phyloP scores from a whole-genome alignment of 2,888 invertebrate genomes.

The Cheilosia urbana region DNA sequence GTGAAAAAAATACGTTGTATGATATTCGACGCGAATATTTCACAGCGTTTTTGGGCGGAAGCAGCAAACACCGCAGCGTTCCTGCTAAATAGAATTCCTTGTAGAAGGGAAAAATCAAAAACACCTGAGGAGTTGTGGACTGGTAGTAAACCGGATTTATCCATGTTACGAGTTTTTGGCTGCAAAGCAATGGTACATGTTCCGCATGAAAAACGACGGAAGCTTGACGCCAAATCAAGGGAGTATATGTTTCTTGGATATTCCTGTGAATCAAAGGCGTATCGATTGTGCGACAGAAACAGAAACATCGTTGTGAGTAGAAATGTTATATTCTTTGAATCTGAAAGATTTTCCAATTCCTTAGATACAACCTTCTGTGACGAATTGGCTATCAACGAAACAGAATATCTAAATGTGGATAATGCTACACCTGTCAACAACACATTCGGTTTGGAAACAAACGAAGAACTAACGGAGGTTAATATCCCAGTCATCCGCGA shows the following conservation, averaged over 20 bases:
- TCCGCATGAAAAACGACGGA: slow-evolving; percentile 38
- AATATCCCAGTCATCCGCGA: slow-evolving; percentile 19
- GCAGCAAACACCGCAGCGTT: slow-evolving; percentile 65
- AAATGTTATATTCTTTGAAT: slow-evolving; percentile 68
- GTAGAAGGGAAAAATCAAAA: slow-evolving; percentile 43
- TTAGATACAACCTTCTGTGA: no score
- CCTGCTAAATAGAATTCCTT: slow-evolving; percentile 69
- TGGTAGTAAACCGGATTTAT: slow-evolving; percentile 60
- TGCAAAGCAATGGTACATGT: slow-evolving; percentile 72
- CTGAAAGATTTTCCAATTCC: slow-evolving; percentile 1
- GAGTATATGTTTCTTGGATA: slow-evolving; percentile 73
- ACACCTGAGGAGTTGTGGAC: slow-evolving; percentile 71
- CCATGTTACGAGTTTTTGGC: slow-evolving; percentile 68
- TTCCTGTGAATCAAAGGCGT: slow-evolving; percentile 53
- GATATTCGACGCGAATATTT: no score
- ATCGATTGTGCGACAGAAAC: slow-evolving; percentile 45
- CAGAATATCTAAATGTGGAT: no score
- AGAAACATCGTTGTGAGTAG: slow-evolving; percentile 64
- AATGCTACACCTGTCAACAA: no score
- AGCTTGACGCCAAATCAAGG: slow-evolving; percentile 65
- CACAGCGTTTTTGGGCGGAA: slow-evolving; percentile 70
- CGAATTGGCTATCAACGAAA: no score
- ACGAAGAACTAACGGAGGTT: slow-evolving; percentile 8
- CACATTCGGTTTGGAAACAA: no score
- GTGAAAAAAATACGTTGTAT: slow-evolving; percentile 74